A percentile compares a stretch with the other conserved stretches of the same genome.
These are phyloP conservation scores for Centruroides sculpturatus DNA, from an alignment of 1,140 invertebrate species.

Conservation along the genomic window DNA sequence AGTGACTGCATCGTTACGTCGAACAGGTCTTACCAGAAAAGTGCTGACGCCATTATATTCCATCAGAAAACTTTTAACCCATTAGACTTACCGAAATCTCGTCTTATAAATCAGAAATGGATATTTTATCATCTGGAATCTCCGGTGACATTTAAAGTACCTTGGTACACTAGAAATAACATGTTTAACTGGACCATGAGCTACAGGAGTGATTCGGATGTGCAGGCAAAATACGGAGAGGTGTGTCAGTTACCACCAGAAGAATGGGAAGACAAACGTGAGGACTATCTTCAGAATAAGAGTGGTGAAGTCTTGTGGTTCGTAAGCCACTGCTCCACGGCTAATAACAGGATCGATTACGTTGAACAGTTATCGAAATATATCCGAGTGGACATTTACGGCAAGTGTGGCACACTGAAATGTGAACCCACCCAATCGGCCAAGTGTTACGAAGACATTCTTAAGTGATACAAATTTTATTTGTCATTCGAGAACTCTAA, in stretches of 20 bases:
- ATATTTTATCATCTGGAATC: slow-evolving; percentile 22
- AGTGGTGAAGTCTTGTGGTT: slow-evolving; percentile 32
- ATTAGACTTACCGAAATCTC: slow-evolving; percentile 8
- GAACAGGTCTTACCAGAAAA: slow-evolving; percentile 11
- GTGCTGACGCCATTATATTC: slow-evolving; percentile 17
- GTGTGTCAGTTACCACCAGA: neutral
- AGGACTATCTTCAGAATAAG: slow-evolving; percentile 16
- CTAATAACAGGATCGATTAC: slow-evolving; percentile 37
- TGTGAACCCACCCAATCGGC: slow-evolving; percentile 12
- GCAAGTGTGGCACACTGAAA: slow-evolving; percentile 34
- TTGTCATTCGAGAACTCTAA: slow-evolving; percentile 28
- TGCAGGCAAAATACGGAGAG: slow-evolving; percentile 9
- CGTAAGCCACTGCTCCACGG: slow-evolving; percentile 43
- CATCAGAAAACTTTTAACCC: slow-evolving; percentile 15
- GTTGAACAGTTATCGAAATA: slow-evolving; percentile 37
- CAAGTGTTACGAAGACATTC: slow-evolving; percentile 17
- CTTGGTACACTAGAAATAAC: slow-evolving; percentile 8
- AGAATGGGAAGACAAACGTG: neutral
- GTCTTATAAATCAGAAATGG: slow-evolving; percentile 14
- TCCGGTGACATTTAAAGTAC: slow-evolving; percentile 6
- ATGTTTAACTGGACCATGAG: slow-evolving; percentile 16
- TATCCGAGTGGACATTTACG: slow-evolving; percentile 48
- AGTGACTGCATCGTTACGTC: slow-evolving; percentile 19
- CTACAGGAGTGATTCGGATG: slow-evolving; percentile 17
- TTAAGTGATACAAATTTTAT: slow-evolving; percentile 26